Conservation (phyloP, 2,888 invertebrate species). For the Bedellia somnulentella region DNA sequence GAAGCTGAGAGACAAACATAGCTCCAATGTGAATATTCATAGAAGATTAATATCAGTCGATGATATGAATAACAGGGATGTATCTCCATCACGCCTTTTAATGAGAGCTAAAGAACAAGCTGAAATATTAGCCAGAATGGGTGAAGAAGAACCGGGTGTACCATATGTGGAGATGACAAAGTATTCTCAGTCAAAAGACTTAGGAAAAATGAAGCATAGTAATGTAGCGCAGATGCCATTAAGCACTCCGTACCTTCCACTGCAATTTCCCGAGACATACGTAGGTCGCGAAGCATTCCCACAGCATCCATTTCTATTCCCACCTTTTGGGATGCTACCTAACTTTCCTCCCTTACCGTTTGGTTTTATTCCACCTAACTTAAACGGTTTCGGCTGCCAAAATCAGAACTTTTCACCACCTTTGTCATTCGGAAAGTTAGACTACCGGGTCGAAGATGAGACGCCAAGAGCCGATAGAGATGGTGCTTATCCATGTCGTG, state of each 20-base stretch:
- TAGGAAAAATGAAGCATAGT: constrained; percentile 28
- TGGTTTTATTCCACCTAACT: constrained; percentile 41
- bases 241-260: constrained; percentile 30
- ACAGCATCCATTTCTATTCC: constrained; percentile 48
- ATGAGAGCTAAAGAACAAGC: constrained; percentile 71
- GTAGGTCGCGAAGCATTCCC: constrained; percentile 42
- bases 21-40: constrained; percentile 88
- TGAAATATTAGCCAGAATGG: constrained; percentile 76
- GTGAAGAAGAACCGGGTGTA: constrained; percentile 68
- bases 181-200: constrained; percentile 38
- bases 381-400: constrained; percentile 41
- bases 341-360: constrained; percentile 48
- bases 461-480: constrained; percentile 67
- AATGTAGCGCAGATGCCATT: constrained; percentile 27
- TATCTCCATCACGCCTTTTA: constrained; percentile 41
- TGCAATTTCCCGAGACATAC: constrained; percentile 38
- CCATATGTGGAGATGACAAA: constrained; percentile 59
- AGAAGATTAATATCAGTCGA: constrained; percentile 82
- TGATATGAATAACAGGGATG: constrained; percentile 39
- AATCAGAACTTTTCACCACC: constrained; percentile 36
- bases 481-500: constrained; percentile 69
- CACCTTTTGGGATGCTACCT: constrained; percentile 50
- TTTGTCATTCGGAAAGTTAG: constrained; percentile 33
- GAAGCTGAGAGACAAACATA: constrained; percentile 88
- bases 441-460: constrained; percentile 69